Percentiles rank a stretch among this genome's conserved stretches.
phyloP scores from a whole-genome alignment of 2,797 vertebrate species.

The Nannoperca obscura region DNA sequence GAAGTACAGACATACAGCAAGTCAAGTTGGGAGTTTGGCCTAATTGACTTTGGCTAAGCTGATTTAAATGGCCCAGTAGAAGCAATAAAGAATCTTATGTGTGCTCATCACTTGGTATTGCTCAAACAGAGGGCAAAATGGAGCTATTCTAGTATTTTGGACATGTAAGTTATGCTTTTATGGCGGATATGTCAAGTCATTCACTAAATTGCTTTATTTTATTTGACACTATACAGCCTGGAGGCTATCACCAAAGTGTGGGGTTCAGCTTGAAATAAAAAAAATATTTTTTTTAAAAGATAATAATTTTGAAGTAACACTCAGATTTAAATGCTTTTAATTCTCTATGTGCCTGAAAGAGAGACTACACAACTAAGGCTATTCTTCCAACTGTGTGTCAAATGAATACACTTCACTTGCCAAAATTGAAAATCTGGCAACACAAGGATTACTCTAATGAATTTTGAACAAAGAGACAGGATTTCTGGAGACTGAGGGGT shows the following conservation, averaged over 20 bases:
- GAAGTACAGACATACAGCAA: not conserved
- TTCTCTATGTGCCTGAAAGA: not conserved
- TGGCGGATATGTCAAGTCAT: not conserved
- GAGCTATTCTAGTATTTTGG: not conserved
- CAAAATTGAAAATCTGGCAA: conserved; percentile 43
- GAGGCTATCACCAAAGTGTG: not conserved
- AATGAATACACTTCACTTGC: conserved; percentile 10
- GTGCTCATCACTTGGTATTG: not conserved
- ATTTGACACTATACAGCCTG: not conserved
- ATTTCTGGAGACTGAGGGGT: conserved; percentile 27
- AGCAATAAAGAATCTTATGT: not conserved
- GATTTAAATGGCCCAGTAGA: conserved; percentile 17
- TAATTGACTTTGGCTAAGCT: conserved; percentile 27
- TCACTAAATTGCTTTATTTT: not conserved
- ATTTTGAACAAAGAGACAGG: conserved; percentile 55
- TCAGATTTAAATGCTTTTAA: not conserved
- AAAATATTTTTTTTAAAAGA: not conserved
- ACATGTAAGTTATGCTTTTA: not conserved
- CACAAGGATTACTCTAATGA: conserved; percentile 48
- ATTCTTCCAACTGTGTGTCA: conserved; percentile 10
- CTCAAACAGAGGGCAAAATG: not conserved
- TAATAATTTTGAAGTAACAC: not conserved
- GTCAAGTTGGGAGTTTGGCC: conserved; percentile 9
- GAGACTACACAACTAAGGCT: not conserved
- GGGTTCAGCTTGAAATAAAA: not conserved